These are phyloP conservation scores for Cotesia congregata DNA, from an alignment of 2,888 invertebrate genomes.

Conservation along the genomic window DNA sequence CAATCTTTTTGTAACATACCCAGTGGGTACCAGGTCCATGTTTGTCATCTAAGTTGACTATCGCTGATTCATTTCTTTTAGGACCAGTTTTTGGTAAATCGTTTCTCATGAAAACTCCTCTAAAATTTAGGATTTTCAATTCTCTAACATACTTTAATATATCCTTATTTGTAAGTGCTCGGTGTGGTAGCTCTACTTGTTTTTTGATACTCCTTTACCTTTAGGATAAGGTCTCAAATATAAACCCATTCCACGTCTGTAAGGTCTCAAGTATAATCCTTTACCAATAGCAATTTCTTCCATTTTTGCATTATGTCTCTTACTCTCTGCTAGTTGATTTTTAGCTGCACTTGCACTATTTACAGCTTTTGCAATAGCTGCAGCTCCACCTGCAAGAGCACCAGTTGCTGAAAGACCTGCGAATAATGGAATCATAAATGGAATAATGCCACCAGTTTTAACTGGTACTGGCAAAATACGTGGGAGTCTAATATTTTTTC, in stretches of 20 bases:
- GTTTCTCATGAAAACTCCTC: constrained; percentile 58
- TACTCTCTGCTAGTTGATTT: constrained; percentile 56
- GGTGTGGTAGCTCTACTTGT: constrained; percentile 44
- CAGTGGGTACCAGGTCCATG: constrained; percentile 49
- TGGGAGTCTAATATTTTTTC: too few species aligned
- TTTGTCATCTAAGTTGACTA: constrained; percentile 42
- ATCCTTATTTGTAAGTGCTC: constrained; percentile 57
- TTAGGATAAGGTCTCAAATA: constrained; percentile 43
- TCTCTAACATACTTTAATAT: constrained; percentile 36
- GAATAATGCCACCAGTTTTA: constrained; percentile 51
- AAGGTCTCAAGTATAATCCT: constrained; percentile 50
- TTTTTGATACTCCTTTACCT: constrained; percentile 29
- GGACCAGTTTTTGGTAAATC: constrained; percentile 27
- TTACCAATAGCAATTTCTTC: constrained; percentile 53
- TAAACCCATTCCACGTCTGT: constrained; percentile 52
- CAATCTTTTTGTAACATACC: constrained; percentile 47
- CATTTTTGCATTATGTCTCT: constrained; percentile 62
- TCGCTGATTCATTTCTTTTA: constrained; percentile 36
- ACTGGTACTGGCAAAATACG: too few species aligned
- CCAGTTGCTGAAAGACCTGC: constrained; percentile 32
- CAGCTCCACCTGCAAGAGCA: constrained; percentile 34
- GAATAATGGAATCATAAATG: constrained; percentile 1
- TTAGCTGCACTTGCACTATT: constrained; percentile 58
- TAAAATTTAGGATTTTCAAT: constrained; percentile 48
- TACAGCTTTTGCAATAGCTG: constrained; percentile 58